A percentile compares a stretch with the other conserved stretches of the same genome.
These are phyloP conservation scores for Phasianus colchicus DNA, from an alignment of 2,113 vertebrate genomes.

Conservation along the genomic window DNA sequence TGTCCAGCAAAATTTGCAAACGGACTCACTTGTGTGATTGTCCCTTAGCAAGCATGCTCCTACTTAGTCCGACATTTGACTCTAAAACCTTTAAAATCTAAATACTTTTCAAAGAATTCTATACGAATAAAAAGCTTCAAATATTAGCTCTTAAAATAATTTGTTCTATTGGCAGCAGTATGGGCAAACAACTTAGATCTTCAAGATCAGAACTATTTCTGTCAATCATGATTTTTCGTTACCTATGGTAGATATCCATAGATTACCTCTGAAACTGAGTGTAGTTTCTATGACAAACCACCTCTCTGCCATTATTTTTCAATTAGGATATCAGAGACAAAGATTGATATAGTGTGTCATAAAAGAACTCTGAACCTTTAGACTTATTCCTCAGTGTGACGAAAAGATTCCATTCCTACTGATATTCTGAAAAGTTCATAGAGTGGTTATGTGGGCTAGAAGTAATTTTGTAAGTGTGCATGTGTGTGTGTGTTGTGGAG, in stretches of 20 bases:
- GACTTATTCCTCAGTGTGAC: neutral
- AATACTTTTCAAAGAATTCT: neutral
- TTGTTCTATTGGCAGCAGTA: neutral
- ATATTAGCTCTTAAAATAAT: neutral
- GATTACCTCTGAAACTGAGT: neutral
- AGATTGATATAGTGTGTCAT: neutral
- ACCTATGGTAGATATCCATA: neutral
- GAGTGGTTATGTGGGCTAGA: neutral
- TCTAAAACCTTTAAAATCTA: neutral
- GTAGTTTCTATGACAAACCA: neutral
- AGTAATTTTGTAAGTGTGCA: neutral
- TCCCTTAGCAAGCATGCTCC: neutral
- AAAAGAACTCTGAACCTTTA: neutral
- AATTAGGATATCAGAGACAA: neutral
- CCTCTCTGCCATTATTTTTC: neutral
- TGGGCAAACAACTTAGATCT: neutral
- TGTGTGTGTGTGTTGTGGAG: neutral
- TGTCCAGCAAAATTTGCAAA: neutral
- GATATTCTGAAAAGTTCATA: neutral
- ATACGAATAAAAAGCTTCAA: neutral
- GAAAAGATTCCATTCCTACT: neutral
- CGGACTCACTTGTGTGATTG: fast-evolving
- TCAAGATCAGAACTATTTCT: neutral
- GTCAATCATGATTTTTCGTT: neutral
- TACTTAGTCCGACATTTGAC: neutral